Conservation (phyloP, 2,888 invertebrate species). For the Drosophila rellima region DNA sequence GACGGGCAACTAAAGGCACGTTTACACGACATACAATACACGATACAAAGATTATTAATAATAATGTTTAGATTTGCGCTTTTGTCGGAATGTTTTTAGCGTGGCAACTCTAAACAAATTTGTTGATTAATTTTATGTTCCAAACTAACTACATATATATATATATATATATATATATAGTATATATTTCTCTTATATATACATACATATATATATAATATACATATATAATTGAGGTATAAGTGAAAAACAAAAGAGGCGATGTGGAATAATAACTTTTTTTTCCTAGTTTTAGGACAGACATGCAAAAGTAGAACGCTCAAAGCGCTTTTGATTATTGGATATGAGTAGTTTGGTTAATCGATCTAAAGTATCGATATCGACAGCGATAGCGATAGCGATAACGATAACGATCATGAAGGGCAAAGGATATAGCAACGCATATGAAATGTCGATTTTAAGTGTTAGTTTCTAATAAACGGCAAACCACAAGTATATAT, state of each 20-base stretch:
- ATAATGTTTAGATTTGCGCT: conserved; percentile 42
- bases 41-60: conserved; percentile 13
- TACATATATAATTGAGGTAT: conserved; percentile 38
- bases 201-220: conserved; percentile 39
- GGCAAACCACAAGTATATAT: conserved; percentile 43
- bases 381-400: conserved; percentile 22
- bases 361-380: conserved; percentile 20
- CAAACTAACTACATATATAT: conserved; percentile 48
- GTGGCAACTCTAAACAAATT: conserved; percentile 66
- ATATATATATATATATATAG: conserved; percentile 29
- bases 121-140: conserved; percentile 79
- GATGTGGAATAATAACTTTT: conserved; percentile 40
- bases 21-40: conserved; percentile 43
- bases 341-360: conserved; percentile 39
- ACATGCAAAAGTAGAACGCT: conserved; percentile 69
- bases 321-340: conserved; percentile 75
- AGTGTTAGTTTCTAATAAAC: conserved; percentile 74
- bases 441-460: conserved; percentile 74
- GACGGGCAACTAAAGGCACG: conserved; percentile 23
- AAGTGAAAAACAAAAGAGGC: conserved; percentile 17
- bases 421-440: conserved; percentile 75
- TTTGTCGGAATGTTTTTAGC: conserved; percentile 37
- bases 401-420: conserved; percentile 16
- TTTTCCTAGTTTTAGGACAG: conserved; percentile 64
- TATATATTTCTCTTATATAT: conserved; percentile 31